Percentiles rank a stretch among this genome's conserved stretches.
These are phyloP conservation scores for Sebastes matsubarae DNA, from an alignment of 2,797 vertebrate species.

Conservation along the genomic window DNA sequence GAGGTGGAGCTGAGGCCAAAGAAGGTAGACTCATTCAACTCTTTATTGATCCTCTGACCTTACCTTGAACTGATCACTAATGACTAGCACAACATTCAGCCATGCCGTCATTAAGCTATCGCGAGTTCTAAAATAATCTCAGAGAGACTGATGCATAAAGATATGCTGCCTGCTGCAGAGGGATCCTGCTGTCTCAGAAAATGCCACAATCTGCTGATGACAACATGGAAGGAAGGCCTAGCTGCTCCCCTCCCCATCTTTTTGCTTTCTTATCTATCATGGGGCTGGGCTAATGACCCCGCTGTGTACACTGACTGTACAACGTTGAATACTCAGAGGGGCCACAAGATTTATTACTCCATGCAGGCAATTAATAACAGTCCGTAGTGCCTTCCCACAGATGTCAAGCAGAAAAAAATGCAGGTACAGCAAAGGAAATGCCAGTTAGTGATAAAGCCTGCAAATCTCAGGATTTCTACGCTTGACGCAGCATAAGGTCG, in stretches of 20 bases:
- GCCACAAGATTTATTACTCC: slow-evolving; percentile 81
- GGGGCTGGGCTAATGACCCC: slow-evolving; percentile 72
- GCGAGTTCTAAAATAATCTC: neutral
- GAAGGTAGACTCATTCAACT: slow-evolving; percentile 85
- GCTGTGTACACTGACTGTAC: slow-evolving; percentile 76
- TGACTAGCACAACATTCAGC: neutral
- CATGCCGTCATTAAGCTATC: neutral
- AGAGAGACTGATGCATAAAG: neutral
- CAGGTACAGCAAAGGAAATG: slow-evolving; percentile 79
- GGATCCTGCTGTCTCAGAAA: slow-evolving; percentile 53
- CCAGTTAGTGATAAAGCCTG: slow-evolving; percentile 67
- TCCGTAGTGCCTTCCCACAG: slow-evolving; percentile 65
- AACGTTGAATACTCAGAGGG: slow-evolving; percentile 75
- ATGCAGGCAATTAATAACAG: slow-evolving; percentile 81
- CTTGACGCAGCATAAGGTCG: slow-evolving; percentile 28
- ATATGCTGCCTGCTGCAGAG: slow-evolving; percentile 25
- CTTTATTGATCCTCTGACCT: slow-evolving; percentile 34
- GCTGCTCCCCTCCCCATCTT: slow-evolving; percentile 47
- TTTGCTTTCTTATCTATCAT: slow-evolving; percentile 73
- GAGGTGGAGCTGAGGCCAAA: slow-evolving; percentile 95
- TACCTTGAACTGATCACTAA: slow-evolving; percentile 5
- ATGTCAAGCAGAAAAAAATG: slow-evolving; percentile 77
- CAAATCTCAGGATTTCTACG: slow-evolving; percentile 65
- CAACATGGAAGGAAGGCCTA: slow-evolving; percentile 15
- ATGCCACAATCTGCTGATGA: slow-evolving; percentile 58